Base-by-base conservation (phyloP, 37 sponge, comb jelly and placozoan species). In the Crambe crambe region DNA sequence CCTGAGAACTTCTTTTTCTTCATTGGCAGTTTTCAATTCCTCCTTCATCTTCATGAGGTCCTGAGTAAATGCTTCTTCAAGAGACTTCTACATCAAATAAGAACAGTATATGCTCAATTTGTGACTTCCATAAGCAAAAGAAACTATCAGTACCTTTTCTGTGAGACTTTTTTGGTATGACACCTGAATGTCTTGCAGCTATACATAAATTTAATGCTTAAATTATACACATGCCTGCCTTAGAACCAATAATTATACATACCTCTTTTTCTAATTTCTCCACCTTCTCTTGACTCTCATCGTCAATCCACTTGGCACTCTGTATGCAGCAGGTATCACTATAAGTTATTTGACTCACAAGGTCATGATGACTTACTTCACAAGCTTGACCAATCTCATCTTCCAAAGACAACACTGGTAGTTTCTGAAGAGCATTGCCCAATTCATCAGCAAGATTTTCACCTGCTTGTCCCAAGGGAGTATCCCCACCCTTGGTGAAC, bases 351-450 rank as follows among this genome's bases (percentile, higher is more conserved):
- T 15, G 6, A 15, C 6, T 47, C 12, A 47, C 51, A 6, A 47
- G 12, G 51, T 47, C 12, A 15, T 47, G 6, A 47, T 6, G 51
- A 12, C 10, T 47, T 47, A 15, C 10, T 12, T 47, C 10, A 12
- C 51, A 31, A 2, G 35, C 66, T 65, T 65, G 66, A 5, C 32
- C 66, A 31, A 65, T 26, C 31, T 65, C 66, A 18, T 65, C 66
- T 17, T 65, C 66, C 31, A 65, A 9, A 34, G 66, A 65, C 32
- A 65, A n/a, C n/a, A n/a, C n/a, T n/a, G n/a, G n/a, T n/a, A n/a
- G n/a, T n/a, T n/a, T n/a, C n/a, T n/a, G 35, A 31, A 3, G 35
- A 18, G 31, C 17, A 18, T 65, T 18, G 31, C 2, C 35, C 5
- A 30, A 17, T 2, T 30, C 66, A 29, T 65, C 66, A 65, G 61